phyloP scores from a whole-genome alignment of 2,797 vertebrate species.

The Mallotus villosus region DNA sequence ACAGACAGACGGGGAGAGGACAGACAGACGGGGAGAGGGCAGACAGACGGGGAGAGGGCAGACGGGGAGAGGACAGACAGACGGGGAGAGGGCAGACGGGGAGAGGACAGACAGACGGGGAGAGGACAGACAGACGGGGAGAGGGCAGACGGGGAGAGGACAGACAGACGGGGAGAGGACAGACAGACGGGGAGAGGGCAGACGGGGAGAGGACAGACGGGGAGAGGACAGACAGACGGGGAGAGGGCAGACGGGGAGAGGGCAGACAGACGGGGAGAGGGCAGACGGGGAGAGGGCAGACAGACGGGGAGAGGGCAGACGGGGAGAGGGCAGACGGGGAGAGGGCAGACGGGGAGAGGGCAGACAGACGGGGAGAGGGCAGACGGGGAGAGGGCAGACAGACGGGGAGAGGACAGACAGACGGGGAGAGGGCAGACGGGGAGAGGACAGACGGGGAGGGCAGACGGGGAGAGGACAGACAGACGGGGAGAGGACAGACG shows the following conservation, averaged over 20 bases:
- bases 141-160: not conserved
- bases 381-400: not conserved
- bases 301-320: not conserved
- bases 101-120: too few relatives aligned
- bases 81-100: not conserved
- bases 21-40: not conserved
- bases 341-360: not conserved
- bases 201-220: not conserved
- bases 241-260: not conserved
- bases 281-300: too few relatives aligned
- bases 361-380: slow-evolving; percentile 2
- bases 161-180: too few relatives aligned
- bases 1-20: too few relatives aligned
- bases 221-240: too few relatives aligned
- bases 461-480: too few relatives aligned
- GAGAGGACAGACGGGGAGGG: not conserved
- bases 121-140: not conserved
- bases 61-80: too few relatives aligned
- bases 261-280: slow-evolving; percentile 2
- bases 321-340: not conserved
- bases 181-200: not conserved
- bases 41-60: slow-evolving; percentile 4
- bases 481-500: not conserved
- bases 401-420: too few relatives aligned
- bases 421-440: not conserved